Evolutionary conservation across 2,797 vertebrate species (phyloP).

Genomic region (Gastrophryne carolinensis): DNA sequence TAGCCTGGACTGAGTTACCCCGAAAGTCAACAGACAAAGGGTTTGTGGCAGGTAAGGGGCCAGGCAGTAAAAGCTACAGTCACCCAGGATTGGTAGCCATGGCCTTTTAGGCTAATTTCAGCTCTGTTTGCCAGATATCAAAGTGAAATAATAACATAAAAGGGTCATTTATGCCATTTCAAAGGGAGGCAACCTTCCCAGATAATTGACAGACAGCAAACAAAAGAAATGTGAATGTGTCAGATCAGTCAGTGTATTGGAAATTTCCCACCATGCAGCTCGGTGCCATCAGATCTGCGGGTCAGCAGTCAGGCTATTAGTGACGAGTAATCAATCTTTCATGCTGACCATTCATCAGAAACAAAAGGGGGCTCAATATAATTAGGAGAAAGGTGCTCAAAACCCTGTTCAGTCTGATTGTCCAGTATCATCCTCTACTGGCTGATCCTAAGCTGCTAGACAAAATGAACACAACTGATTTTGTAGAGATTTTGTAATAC

Average conservation of each 20-base stretch:
- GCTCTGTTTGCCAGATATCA: too few species aligned
- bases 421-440: too few species aligned
- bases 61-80: too few species aligned
- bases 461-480: too few species aligned
- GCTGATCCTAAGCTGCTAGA: too few species aligned
- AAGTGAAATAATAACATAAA: background rate
- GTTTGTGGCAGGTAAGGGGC: too few species aligned
- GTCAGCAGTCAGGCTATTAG: background rate
- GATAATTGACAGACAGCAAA: background rate
- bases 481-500: too few species aligned
- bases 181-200: background rate
- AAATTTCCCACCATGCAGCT: background rate
- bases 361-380: background rate
- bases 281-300: background rate
- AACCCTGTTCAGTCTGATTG: too few species aligned
- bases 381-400: background rate
- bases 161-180: background rate
- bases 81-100: too few species aligned
- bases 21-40: too few species aligned
- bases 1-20: too few species aligned
- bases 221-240: background rate
- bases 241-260: background rate
- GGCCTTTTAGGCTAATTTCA: too few species aligned
- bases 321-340: background rate
- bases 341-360: conserved; percentile 4